phyloP scores from a whole-genome alignment of 2,888 invertebrate genomes.

The Quadriops clusia region DNA sequence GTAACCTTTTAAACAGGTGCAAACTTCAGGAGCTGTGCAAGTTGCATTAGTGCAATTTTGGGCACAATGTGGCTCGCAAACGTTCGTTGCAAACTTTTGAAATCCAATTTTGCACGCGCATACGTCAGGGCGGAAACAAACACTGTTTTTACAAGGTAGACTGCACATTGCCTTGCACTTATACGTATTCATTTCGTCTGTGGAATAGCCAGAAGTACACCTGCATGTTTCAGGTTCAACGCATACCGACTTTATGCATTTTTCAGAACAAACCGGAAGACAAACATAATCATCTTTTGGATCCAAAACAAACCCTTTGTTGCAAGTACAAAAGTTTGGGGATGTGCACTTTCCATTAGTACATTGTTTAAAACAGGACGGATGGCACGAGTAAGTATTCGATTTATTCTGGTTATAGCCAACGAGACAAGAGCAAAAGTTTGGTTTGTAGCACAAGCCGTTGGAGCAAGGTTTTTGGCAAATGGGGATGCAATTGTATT shows the following conservation, averaged over 20 bases:
- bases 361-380: no score
- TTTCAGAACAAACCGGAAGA: conserved; percentile 12
- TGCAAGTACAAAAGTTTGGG: no score
- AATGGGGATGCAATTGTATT: conserved; percentile 9
- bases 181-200: conserved; percentile 14
- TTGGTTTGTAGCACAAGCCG: conserved; percentile 22
- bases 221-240: conserved; percentile 23
- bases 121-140: conserved; percentile 25
- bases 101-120: conserved; percentile 29
- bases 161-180: conserved; percentile 19
- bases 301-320: no score
- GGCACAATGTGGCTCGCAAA: no score
- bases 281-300: conserved; percentile 10
- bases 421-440: conserved; percentile 6
- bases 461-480: conserved; percentile 23
- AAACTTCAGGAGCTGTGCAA: conserved; percentile 29
- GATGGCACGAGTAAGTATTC: conserved; percentile 21
- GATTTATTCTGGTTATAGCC: conserved; percentile 7
- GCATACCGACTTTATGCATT: conserved; percentile 19
- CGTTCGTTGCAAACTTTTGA: no score
- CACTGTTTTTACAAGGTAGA: conserved; percentile 27
- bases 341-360: no score
- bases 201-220: conserved; percentile 18
- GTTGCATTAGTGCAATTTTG: conserved; percentile 2
- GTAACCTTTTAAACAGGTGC: conserved; percentile 26